Conservation (phyloP, 2,797 vertebrate genomes). For the Sardinella longiceps region DNA sequence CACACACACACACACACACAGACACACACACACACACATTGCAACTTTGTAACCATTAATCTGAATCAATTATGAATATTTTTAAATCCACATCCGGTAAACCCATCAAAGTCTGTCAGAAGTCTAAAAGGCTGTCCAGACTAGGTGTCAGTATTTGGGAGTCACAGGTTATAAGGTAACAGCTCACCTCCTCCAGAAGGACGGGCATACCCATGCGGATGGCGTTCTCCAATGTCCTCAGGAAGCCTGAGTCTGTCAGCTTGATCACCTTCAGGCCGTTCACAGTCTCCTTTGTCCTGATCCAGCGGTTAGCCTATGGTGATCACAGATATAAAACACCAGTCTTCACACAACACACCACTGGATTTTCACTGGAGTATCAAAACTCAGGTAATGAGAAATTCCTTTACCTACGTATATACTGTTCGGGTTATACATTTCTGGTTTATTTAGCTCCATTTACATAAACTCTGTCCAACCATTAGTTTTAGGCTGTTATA, state of each 20-base stretch:
- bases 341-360: not conserved
- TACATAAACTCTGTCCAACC: too few species aligned
- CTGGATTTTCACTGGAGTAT: not conserved
- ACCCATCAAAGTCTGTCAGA: not conserved
- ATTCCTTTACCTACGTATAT: too few species aligned
- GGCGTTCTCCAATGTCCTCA: slow-evolving; percentile 81
- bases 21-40: not conserved
- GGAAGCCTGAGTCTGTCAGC: slow-evolving; percentile 79
- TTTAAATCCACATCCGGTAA: too few species aligned
- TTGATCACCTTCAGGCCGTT: slow-evolving; percentile 84
- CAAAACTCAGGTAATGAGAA: not conserved
- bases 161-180: not conserved
- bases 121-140: not conserved
- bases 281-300: slow-evolving; percentile 81
- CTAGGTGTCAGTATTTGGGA: not conserved
- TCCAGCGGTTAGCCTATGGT: slow-evolving; percentile 88
- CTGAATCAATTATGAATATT: not conserved
- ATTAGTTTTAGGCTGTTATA: too few species aligned
- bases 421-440: not conserved
- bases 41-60: too few species aligned
- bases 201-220: slow-evolving; percentile 82
- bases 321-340: not conserved
- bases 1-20: too few species aligned
- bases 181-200: slow-evolving; percentile 80
- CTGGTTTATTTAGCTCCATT: not conserved